Percentiles rank a stretch among this genome's conserved stretches.
Evolutionary conservation across 2,888 invertebrate genomes (phyloP).

Genomic region (Platerodrilus igneus): DNA sequence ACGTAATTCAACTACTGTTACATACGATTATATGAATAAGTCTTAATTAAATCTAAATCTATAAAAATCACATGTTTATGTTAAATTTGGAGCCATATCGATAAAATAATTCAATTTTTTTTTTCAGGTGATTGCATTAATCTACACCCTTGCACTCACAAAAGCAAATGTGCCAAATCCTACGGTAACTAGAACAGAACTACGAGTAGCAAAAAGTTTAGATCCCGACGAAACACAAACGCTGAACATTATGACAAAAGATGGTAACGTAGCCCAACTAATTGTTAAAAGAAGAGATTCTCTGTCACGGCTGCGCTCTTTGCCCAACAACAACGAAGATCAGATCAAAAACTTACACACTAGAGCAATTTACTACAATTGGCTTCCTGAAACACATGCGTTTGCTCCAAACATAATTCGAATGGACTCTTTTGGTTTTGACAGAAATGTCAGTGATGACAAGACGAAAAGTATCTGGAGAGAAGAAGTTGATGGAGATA

Average conservation of each 20-base stretch:
- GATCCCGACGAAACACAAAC: conserved; percentile 74
- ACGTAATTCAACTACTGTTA: too few species aligned
- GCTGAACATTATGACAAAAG: conserved; percentile 68
- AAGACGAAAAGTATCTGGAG: conserved; percentile 26
- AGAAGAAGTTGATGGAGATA: too few species aligned
- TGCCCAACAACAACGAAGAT: conserved; percentile 27
- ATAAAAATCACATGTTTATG: too few species aligned
- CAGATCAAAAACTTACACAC: too few species aligned
- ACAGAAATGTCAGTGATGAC: conserved; percentile 37
- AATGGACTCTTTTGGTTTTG: conserved; percentile 38
- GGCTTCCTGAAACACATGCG: conserved; percentile 45
- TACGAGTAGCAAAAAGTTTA: conserved; percentile 72
- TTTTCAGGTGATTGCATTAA: too few species aligned
- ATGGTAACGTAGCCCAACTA: conserved; percentile 71
- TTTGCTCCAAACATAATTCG: conserved; percentile 39
- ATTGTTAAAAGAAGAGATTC: conserved; percentile 68
- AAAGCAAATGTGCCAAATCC: too few species aligned
- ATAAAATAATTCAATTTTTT: too few species aligned
- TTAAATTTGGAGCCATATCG: too few species aligned
- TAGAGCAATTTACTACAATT: conserved; percentile 40
- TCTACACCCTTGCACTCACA: too few species aligned
- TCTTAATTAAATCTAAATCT: too few species aligned
- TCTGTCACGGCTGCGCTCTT: too few species aligned
- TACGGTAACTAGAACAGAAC: conserved; percentile 65
- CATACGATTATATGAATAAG: too few species aligned